Evolutionary conservation across 2,888 invertebrate species (phyloP), one percentile per base, ranked within the genome.

Genomic region (Orthosia gracilis): DNA sequence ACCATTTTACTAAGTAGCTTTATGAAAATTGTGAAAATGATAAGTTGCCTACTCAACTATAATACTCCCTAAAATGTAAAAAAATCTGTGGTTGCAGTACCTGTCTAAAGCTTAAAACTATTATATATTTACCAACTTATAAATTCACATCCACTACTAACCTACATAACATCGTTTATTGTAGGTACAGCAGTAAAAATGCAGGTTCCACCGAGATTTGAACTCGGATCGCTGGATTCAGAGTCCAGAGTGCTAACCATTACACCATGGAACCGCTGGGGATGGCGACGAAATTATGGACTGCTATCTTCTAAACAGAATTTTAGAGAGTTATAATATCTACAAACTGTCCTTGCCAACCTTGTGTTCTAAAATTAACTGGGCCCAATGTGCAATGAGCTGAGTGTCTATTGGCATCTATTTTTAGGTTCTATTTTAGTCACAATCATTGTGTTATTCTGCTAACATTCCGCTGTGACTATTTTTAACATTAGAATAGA

Each of bases 171-270:
- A 12, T 49, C 15, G n/a, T 23, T 26, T 17, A 49, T 23, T 31
- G 2, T 40, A 7, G 0, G 2, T 40, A 40, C 3, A 13, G 26
- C 23, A 74, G 45, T 64, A 85, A 87, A 88, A 87, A 88, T 63
- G 23, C 91, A 95, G 97, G 97, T 97, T 96, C 97, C 97, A 97
- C 97, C 97, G 97, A 97, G 97, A 97, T 97, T 97, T 97, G 97
- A 97, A 97, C 97, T 97, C 97, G 97, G 97, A 97, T 97, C 97
- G 97, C 97, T 97, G 97, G 97, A 97, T 97, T 97, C 97, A 97
- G 97, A 97, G 97, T 97, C 97, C 97, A 97, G 97, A 97, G 97
- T 97, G 97, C 97, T 97, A 97, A 97, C 97, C 97, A 97, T 97
- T 97, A 97, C 97, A 97, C 97, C 97, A 97, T 97, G 97, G 97